Evolutionary conservation across 2,888 invertebrate genomes (phyloP), one percentile per base, ranked within the genome.

Genomic region (Geotrupes spiniger): DNA sequence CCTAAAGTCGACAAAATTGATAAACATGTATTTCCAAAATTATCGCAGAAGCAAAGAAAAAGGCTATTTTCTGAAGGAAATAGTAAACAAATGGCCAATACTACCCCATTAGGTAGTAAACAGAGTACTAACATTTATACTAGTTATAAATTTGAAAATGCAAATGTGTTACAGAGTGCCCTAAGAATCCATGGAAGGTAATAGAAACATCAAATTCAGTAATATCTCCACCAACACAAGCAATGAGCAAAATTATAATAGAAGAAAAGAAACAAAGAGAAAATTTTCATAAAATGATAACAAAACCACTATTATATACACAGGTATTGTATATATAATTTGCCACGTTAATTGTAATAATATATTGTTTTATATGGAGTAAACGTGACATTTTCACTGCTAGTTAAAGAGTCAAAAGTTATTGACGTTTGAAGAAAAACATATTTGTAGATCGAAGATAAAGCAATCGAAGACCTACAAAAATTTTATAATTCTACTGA

Each of bases 401-500:
- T n/a, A n/a, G n/a, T n/a, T n/a, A n/a, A n/a, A n/a, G n/a, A n/a
- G n/a, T n/a, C n/a, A n/a, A n/a, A n/a, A n/a, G n/a, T n/a, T n/a
- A n/a, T n/a, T n/a, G n/a, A n/a, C n/a, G n/a, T n/a, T n/a, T n/a
- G n/a, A n/a, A n/a, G n/a, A n/a, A n/a, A n/a, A n/a, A n/a, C n/a
- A 62, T 45, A 40, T 53, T 72, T 75, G 27, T 74, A 89, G 87
- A 76, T 90, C 58, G 93, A 93, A 76, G 92, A 93, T 68, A 84
- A 83, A 67, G 92, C 92, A 1, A 89, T 93, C 57, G 83, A 86
- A 51, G 89, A 92, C 58, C 71, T 93, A 49, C 76, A 82, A 46
- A 76, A 78, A 49, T 86, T 87, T 68, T 92, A 92, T 72, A 84
- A 84, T 61, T 79, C 82, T 1, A 81, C 82, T 47, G 81, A 83